Evolutionary conservation across 2,888 invertebrate genomes (phyloP).

Genomic region (Pseudoips prasinana): DNA sequence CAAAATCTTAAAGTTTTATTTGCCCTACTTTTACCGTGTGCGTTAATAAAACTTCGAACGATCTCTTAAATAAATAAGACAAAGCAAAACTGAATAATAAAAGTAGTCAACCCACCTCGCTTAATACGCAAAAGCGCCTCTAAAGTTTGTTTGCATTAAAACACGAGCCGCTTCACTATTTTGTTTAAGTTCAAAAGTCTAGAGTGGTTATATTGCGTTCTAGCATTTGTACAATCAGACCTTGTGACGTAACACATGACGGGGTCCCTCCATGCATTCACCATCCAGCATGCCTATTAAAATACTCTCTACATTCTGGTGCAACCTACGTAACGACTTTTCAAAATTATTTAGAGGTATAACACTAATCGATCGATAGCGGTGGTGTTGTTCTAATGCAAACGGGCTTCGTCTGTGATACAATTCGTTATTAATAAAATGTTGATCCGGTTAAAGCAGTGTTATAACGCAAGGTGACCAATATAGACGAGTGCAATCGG

Average conservation of each 20-base stretch:
- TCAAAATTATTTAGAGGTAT: constrained; percentile 22
- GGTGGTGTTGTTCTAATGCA: constrained; percentile 80
- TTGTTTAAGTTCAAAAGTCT: constrained; percentile 78
- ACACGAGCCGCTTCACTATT: constrained; percentile 82
- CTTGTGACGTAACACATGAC: constrained; percentile 50
- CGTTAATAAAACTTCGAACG: constrained; percentile 43
- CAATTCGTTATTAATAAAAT: constrained; percentile 43
- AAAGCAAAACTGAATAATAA: constrained; percentile 77
- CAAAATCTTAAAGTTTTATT: constrained; percentile 47
- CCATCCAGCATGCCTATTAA: constrained; percentile 58
- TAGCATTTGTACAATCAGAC: constrained; percentile 73
- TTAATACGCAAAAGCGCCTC: constrained; percentile 82
- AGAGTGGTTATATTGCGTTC: constrained; percentile 82
- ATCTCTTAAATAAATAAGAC: constrained; percentile 65
- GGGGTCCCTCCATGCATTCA: constrained; percentile 56
- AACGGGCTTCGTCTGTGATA: constrained; percentile 70
- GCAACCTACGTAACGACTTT: constrained; percentile 49
- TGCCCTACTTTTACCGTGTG: constrained; percentile 47
- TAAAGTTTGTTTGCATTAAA: constrained; percentile 82
- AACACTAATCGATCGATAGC: constrained; percentile 40
- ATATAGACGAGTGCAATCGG: constrained; percentile 73
- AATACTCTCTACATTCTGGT: constrained; percentile 48
- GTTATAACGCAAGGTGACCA: constrained; percentile 81
- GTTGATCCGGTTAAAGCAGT: constrained; percentile 56
- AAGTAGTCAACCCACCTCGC: constrained; percentile 82